These are phyloP conservation scores for Willowsia nigromaculata DNA, from an alignment of 2,888 invertebrate species.

Conservation along the genomic window DNA sequence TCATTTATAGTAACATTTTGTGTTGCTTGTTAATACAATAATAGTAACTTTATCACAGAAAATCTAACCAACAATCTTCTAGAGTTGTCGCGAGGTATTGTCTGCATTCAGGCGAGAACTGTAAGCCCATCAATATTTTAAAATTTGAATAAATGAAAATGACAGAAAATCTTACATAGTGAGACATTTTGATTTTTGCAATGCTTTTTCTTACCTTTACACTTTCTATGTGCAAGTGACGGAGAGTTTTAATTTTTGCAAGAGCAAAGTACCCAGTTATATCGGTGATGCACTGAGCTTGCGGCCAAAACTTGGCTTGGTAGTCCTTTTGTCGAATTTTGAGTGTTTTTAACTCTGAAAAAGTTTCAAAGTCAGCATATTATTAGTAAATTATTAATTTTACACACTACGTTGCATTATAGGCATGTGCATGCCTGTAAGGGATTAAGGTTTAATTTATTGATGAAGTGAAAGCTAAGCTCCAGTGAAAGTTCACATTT, in stretches of 20 bases:
- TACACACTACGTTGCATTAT: neutral
- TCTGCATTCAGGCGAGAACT: conserved; percentile 73
- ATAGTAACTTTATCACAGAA: conserved; percentile 63
- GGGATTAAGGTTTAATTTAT: neutral
- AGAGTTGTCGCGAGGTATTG: conserved; percentile 63
- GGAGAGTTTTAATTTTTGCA: conserved; percentile 64
- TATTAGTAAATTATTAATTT: neutral
- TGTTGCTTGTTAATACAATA: too few relatives aligned
- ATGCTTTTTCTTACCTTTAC: conserved; percentile 74
- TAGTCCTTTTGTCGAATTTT: conserved; percentile 73
- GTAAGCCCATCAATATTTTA: conserved; percentile 1
- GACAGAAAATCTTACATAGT: neutral
- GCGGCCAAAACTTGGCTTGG: conserved; percentile 74
- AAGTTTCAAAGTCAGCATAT: too few relatives aligned
- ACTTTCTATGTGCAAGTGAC: conserved; percentile 70
- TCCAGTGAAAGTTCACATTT: neutral
- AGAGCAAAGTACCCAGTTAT: conserved; percentile 70
- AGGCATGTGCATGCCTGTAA: neutral
- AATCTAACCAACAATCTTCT: conserved; percentile 75
- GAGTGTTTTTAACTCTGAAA: conserved; percentile 62
- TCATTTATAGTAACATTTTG: too few relatives aligned
- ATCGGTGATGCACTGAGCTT: conserved; percentile 74
- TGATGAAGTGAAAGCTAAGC: neutral
- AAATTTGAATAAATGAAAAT: neutral
- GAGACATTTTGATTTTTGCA: too few relatives aligned